A percentile compares a stretch with the other conserved stretches of the same genome.
These are phyloP conservation scores for Myathropa florea DNA, from an alignment of 2,888 invertebrate species.

Conservation along the genomic window DNA sequence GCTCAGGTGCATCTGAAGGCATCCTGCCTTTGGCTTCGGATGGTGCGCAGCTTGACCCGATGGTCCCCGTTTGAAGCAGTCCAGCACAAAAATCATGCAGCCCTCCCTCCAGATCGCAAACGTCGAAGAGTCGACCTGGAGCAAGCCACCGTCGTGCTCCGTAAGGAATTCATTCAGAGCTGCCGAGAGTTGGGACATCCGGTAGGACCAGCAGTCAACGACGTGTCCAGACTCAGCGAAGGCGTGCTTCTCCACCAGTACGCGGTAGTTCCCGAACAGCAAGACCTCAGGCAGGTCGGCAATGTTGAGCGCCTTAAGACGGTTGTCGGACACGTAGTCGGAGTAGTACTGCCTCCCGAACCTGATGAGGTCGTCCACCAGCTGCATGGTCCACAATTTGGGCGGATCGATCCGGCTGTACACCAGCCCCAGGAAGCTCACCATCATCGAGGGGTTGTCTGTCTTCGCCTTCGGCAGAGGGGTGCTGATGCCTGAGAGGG, in stretches of 20 bases:
- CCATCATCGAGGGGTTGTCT: slow-evolving; percentile 83
- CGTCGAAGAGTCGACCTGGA: slow-evolving; percentile 84
- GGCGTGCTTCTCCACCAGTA: slow-evolving; percentile 75
- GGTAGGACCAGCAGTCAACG: slow-evolving; percentile 74
- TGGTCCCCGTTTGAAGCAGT: slow-evolving; percentile 84
- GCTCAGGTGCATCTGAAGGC: slow-evolving; percentile 84
- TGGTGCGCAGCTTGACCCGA: slow-evolving; percentile 80
- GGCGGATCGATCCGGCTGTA: slow-evolving; percentile 86
- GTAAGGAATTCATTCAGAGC: slow-evolving; percentile 75
- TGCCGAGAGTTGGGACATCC: slow-evolving; percentile 75
- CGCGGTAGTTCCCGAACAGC: slow-evolving; percentile 78
- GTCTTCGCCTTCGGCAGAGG: slow-evolving; percentile 72
- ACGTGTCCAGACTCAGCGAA: slow-evolving; percentile 77
- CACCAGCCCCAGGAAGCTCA: slow-evolving; percentile 83
- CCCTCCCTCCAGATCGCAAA: slow-evolving; percentile 85
- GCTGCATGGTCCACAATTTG: slow-evolving; percentile 84
- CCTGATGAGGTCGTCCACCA: slow-evolving; percentile 81
- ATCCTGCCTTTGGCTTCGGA: slow-evolving; percentile 80
- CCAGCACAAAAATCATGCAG: slow-evolving; percentile 85
- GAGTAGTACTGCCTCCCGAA: slow-evolving; percentile 76
- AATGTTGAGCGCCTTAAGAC: slow-evolving; percentile 74
- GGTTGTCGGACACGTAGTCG: slow-evolving; percentile 58
- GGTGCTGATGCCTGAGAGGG: slow-evolving; percentile 76
- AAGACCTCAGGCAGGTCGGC: slow-evolving; percentile 79
- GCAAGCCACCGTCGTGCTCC: slow-evolving; percentile 74